A percentile compares a stretch with the other conserved stretches of the same genome.
These are phyloP conservation scores for Sturnus vulgaris DNA, from an alignment of 2,113 vertebrate species.

Conservation along the genomic window DNA sequence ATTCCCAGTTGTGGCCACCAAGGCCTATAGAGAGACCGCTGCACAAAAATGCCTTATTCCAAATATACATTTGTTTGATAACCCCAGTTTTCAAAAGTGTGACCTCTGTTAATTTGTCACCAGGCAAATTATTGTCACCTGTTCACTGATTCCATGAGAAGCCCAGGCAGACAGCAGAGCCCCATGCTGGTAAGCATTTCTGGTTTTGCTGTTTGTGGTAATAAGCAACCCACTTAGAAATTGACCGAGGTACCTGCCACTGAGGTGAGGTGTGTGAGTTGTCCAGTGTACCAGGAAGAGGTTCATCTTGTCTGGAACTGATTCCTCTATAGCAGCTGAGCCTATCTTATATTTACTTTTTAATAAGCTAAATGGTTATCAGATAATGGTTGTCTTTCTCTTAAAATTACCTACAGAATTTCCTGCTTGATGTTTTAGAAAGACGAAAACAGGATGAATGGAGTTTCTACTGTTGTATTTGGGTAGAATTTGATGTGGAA, in stretches of 20 bases:
- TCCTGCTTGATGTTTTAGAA: neutral
- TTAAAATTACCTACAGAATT: neutral
- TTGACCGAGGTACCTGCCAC: neutral
- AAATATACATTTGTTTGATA: conserved; percentile 3
- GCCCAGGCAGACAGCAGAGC: conserved; percentile 14
- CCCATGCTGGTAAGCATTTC: conserved; percentile 21
- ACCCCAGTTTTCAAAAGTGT: conserved; percentile 21
- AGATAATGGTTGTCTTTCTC: neutral
- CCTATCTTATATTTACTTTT: neutral
- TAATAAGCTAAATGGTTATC: neutral
- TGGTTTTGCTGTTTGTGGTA: conserved; percentile 4
- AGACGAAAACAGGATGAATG: neutral
- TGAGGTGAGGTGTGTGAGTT: neutral
- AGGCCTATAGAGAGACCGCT: neutral
- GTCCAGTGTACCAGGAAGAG: neutral
- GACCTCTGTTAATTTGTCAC: conserved; percentile 63
- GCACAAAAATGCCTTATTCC: conserved; percentile 11
- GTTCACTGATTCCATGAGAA: conserved; percentile 34
- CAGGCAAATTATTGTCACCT: conserved; percentile 45
- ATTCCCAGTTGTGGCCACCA: neutral
- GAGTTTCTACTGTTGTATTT: neutral
- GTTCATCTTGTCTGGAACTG: neutral
- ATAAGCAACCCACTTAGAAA: neutral
- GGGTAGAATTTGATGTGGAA: neutral
- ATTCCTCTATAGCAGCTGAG: neutral